Conservation (phyloP, 2,797 vertebrate species). For the Neoniphon sammara region DNA sequence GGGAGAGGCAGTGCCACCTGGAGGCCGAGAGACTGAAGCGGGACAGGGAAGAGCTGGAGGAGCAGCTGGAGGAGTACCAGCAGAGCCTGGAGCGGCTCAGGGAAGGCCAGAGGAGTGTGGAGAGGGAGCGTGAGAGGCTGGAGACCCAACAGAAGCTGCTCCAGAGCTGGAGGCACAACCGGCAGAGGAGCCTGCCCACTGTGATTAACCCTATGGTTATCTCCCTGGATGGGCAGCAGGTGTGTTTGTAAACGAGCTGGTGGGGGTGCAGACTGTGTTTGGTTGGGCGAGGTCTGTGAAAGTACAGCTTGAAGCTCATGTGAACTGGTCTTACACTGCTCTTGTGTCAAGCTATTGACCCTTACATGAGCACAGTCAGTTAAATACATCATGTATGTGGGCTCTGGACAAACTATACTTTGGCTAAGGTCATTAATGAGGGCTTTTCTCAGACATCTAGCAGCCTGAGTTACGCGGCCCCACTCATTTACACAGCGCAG, state of each 20-base stretch:
- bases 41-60: conserved; percentile 78
- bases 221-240: conserved; percentile 74
- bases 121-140: conserved; percentile 84
- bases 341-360: conserved; percentile 25
- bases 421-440: conserved; percentile 33
- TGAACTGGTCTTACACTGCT: neutral
- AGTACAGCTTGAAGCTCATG: neutral
- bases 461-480: conserved; percentile 48
- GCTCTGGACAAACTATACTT: conserved; percentile 34
- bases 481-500: conserved; percentile 55
- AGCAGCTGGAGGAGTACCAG: conserved; percentile 91
- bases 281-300: neutral
- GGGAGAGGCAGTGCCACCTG: conserved; percentile 83
- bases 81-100: conserved; percentile 90
- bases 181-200: conserved; percentile 83
- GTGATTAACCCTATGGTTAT: conserved; percentile 77
- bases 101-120: conserved; percentile 90
- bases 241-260: conserved; percentile 23
- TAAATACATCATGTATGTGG: conserved; percentile 38
- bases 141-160: conserved; percentile 78
- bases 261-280: neutral
- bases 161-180: conserved; percentile 80
- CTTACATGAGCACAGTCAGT: conserved; percentile 6
- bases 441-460: conserved; percentile 49
- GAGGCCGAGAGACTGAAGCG: conserved; percentile 83